Base-by-base conservation (phyloP, 2,888 invertebrate genomes). In the Minunthozetes semirufus region DNA sequence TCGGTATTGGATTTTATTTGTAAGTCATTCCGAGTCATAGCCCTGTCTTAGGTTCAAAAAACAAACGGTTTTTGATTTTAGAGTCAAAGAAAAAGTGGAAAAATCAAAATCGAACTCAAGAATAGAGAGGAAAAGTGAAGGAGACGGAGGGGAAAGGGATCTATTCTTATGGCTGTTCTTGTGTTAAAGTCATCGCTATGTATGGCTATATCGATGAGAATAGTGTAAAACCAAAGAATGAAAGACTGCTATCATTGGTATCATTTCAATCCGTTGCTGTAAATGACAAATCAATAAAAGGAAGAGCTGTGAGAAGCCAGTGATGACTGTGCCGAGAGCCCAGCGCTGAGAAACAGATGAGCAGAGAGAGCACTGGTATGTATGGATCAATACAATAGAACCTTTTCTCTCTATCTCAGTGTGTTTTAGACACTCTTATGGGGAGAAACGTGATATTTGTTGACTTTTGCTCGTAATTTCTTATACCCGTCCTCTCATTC, bases 361-460 rank as follows among this genome's bases (percentile, higher is more conserved):
- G 59, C 25, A 4, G 56, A 29, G n/a, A 50, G 50, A 63, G 63
- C 17, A 63, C 17, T 29, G 59, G 63, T 33, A 63, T 63, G 38
- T 33, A 33, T 63, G 33, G 63, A 63, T 63, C 63, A 63, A 63
- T 63, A 63, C 33, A 63, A 63, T 63, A 19, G n/a, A 63, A 2
- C 15, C 33, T 11, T 50, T 56, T 25, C 17, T 25, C 42, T 42
- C 13, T 25, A 6, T 42, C 13, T 8, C 53, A n/a, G 53, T 63
- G 29, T 63, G 63, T 63, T 63, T 27, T 1, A 33, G 38, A 33
- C 25, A 25, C 29, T 63, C 38, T 63, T 17, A 63, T 63, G 15
- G 15, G 17, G 3, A 63, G 63, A 63, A 63, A 63, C 63, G 63
- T 63, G 63, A 63, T 63, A 63, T 63, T 63, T 63, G 63, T 38